phyloP scores from a whole-genome alignment of 2,888 invertebrate genomes.

The Synergus umbraculus region DNA sequence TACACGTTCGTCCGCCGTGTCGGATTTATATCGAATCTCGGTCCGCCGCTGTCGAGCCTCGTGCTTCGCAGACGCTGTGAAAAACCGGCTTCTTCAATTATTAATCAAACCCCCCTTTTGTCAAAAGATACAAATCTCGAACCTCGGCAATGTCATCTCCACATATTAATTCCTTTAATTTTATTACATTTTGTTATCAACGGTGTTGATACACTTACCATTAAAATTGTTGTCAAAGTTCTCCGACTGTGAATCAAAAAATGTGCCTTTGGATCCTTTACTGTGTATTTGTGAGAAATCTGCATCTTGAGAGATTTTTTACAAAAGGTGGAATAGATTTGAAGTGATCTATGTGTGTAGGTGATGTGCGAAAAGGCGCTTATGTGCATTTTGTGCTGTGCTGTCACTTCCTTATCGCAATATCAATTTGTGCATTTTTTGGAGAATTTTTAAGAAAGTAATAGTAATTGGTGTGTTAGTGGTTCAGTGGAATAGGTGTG shows the following conservation, averaged over 20 bases:
- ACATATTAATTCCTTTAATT: background rate
- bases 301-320: background rate
- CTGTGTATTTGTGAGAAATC: background rate
- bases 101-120: background rate
- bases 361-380: conserved; percentile 12
- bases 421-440: conserved; percentile 2
- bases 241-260: background rate
- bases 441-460: background rate
- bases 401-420: background rate
- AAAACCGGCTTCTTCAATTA: conserved; percentile 32
- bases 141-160: background rate
- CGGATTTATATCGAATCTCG: conserved; percentile 61
- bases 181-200: background rate
- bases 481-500: background rate
- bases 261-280: background rate
- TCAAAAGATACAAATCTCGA: background rate
- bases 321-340: background rate
- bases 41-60: conserved; percentile 28
- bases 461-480: background rate
- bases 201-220: background rate
- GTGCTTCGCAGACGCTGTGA: background rate
- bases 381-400: background rate
- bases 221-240: background rate
- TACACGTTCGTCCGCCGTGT: conserved; percentile 54
- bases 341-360: conserved; percentile 21